A percentile compares a stretch with the other conserved stretches of the same genome.
These are phyloP conservation scores for Busseola fusca DNA, from an alignment of 2,888 invertebrate species.

Conservation along the genomic window DNA sequence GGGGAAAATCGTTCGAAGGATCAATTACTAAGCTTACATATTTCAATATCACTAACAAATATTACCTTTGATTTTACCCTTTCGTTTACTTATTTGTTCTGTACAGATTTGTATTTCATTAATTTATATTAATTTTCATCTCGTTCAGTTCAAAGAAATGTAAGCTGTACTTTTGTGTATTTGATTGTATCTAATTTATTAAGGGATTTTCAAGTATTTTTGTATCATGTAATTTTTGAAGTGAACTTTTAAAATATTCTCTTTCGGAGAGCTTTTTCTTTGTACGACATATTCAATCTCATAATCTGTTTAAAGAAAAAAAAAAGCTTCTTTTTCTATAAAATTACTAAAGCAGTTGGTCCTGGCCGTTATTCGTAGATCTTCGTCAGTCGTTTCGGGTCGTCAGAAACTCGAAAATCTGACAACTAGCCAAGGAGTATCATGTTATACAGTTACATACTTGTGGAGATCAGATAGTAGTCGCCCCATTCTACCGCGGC, in stretches of 20 bases:
- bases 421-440: not conserved
- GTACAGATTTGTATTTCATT: slow-evolving; percentile 12
- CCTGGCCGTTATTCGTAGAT: not conserved
- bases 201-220: not conserved
- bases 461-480: not conserved
- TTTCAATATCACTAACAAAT: slow-evolving; percentile 27
- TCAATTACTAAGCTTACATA: slow-evolving; percentile 16
- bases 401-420: not conserved
- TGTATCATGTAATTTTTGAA: not conserved
- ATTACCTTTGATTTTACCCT: slow-evolving; percentile 3
- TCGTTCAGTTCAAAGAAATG: slow-evolving; percentile 20
- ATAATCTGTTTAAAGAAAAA: not conserved
- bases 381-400: not conserved
- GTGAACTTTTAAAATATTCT: slow-evolving; percentile 1
- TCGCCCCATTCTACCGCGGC: not conserved
- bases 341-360: not conserved
- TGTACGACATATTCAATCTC: not conserved
- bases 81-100: slow-evolving; percentile 27
- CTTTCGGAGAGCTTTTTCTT: not conserved
- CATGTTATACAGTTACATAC: not conserved
- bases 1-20: slow-evolving; percentile 2
- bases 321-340: not conserved
- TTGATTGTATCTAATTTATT: not conserved
- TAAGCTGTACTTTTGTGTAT: not conserved
- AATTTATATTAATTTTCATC: slow-evolving; percentile 11